Base-by-base conservation (phyloP, 2,888 invertebrate genomes). In the Ornithoptera priamus region DNA sequence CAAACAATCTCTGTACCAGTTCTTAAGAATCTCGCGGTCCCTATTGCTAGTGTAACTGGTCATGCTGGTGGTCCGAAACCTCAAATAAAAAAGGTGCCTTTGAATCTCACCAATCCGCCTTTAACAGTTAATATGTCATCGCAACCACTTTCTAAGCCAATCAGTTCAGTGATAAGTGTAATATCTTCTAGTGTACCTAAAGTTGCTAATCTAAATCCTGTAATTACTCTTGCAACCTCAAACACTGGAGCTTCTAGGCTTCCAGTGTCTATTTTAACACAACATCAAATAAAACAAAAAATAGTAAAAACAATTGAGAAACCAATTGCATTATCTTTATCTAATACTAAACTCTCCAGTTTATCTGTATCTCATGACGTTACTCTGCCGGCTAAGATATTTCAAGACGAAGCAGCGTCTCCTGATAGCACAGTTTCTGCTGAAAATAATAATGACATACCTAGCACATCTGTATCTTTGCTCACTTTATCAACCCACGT, bases 381-480 rank as follows among this genome's bases (percentile, higher is more conserved):
- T 72, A 93, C 93, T 12, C 85, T 95, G 22, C 95, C 95, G 0
- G 94, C 94, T 10, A 95, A 95, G 80, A 95, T 95, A 78, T 95
- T 95, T 79, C 95, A 95, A 81, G 95, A 95, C 75, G 95, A 95
- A 74, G 94, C 93, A 0, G 93, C 94, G 0, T 94, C 95, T 0
- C 94, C 95, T 0, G 94, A 94, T 73, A 89, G 91, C 71, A 88
- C 92, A 2, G 86, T 87, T 6, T 76, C 81, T 0, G 78, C 85
- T 4, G 91, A 90, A 72, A 80, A 75, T 70, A 80, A 79, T 71
- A 72, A 78, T 1, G 85, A 86, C 50, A 73, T 79, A 20, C 75
- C 77, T 50, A 80, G 78, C 70, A 71, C 77, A 8, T 77, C 81
- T 0, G 73, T 76, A 1, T 71, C 80, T 6, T 72, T 86, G 63